Conservation (phyloP, 2,888 invertebrate genomes). For the Aphodius sticticus region DNA sequence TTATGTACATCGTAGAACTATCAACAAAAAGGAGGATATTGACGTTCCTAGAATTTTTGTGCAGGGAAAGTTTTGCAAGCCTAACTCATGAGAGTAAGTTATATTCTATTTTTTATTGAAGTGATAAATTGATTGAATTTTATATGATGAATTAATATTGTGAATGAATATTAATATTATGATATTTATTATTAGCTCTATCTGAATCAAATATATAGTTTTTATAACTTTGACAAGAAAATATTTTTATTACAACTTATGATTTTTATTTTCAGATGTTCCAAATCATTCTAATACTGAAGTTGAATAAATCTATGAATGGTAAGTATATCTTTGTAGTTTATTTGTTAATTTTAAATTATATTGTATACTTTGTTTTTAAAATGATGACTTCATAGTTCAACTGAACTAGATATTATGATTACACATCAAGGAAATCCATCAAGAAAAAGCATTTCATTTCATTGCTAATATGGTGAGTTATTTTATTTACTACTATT, state of each 20-base stretch:
- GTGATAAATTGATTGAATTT: not conserved
- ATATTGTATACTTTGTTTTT: conserved; percentile 7
- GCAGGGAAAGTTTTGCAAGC: conserved; percentile 83
- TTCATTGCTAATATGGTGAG: no score
- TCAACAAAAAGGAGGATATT: conserved; percentile 91
- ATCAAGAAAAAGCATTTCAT: no score
- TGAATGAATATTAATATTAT: conserved; percentile 22
- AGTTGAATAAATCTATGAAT: not conserved
- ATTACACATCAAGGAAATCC: conserved; percentile 44
- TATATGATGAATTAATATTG: conserved; percentile 31
- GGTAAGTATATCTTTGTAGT: not conserved
- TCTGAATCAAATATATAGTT: conserved; percentile 35
- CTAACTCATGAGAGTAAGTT: conserved; percentile 27
- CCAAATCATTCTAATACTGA: not conserved
- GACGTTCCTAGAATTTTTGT: conserved; percentile 93
- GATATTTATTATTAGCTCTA: conserved; percentile 44
- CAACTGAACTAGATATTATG: conserved; percentile 51
- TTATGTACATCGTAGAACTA: conserved; percentile 87
- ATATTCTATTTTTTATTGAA: not conserved
- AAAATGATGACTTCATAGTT: conserved; percentile 53
- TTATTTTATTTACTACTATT: no score
- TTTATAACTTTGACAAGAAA: conserved; percentile 4
- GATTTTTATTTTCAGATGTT: conserved; percentile 10
- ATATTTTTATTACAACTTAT: not conserved
- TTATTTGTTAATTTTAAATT: conserved; percentile 15